These are phyloP conservation scores for Drosophila stalkeri DNA, from an alignment of 2,888 invertebrate genomes.

Conservation along the genomic window DNA sequence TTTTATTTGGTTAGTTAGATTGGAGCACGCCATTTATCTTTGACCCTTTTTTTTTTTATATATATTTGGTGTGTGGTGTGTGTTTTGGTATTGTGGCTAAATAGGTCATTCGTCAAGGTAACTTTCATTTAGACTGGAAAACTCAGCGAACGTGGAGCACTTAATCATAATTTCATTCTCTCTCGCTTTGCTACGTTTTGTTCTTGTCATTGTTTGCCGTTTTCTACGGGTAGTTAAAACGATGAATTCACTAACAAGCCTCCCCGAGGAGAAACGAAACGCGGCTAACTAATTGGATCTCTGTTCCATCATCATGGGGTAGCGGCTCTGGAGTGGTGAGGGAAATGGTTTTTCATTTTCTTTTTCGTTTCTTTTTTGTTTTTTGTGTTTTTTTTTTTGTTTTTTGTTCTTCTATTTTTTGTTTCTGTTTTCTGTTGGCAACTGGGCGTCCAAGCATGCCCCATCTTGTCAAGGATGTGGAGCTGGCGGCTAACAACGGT, in stretches of 20 bases:
- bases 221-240: conserved; percentile 64
- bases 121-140: conserved; percentile 83
- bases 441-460: conserved; percentile 49
- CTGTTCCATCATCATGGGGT: conserved; percentile 31
- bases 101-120: conserved; percentile 84
- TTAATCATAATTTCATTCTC: conserved; percentile 78
- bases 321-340: conserved; percentile 1
- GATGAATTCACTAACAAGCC: conserved; percentile 64
- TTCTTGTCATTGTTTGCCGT: conserved; percentile 75
- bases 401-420: conserved; percentile 15
- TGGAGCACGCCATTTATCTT: conserved; percentile 63
- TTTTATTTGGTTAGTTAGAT: conserved; percentile 11
- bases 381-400: neutral
- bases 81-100: conserved; percentile 77
- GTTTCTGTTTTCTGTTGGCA: conserved; percentile 11
- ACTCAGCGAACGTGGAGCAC: conserved; percentile 70
- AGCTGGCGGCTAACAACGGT: conserved; percentile 56
- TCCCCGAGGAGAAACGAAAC: conserved; percentile 45
- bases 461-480: conserved; percentile 59
- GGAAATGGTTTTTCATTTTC: conserved; percentile 16
- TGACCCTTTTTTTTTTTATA: conserved; percentile 76
- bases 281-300: conserved; percentile 56
- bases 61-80: conserved; percentile 31
- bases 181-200: conserved; percentile 51
- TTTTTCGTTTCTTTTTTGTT: neutral